Evolutionary conservation across 2,797 vertebrate species (phyloP), one percentile per base, ranked within the genome.

Genomic region (Heteromormyrus szaboi): DNA sequence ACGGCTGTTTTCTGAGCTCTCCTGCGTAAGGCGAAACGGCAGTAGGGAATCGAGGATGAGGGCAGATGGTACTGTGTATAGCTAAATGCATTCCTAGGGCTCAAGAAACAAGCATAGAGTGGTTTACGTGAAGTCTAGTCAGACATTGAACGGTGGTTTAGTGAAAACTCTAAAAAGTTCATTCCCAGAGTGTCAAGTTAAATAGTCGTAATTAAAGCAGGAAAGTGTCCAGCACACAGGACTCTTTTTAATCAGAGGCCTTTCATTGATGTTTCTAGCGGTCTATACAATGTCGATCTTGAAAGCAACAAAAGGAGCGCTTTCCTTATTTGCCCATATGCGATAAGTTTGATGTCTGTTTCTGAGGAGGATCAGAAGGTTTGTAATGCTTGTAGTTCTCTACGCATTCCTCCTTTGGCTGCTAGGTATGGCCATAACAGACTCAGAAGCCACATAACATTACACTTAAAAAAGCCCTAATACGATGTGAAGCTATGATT

Each of bases 401-500:
- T 46, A 46, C 46, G 37, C 41, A 81, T 44, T 81, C 76, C 76
- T 46, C 76, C 76, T 81, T 46, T 46, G 76, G 37, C 41, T 81
- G 76, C 68, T 76, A 76, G 33, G 33, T 46, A 46, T 3, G 6
- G 1, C 19, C 29, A 46, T 46, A 46, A 81, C 76, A 46, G 76
- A n/a, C 41, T 53, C 51, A 88, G 72, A 90, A 68, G 62, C 88
- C 87, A 89, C 84, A 86, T 87, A 76, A 76, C 88, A 87, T 90
- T 50, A 89, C 54, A 85, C 89, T 88, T 68, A 44, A 88, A 87
- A 33, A 91, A 76, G 86, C 86, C 62, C 56, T 68, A 68, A 50
- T 72, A 88, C 83, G 68, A 90, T 87, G 84, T 87, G 87, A 88
- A 89, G 86, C 87, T 89, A 87, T 87, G 84, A 88, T 86, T 76